Base-by-base conservation (phyloP, 2,888 invertebrate genomes). In the Diloba caeruleocephala region DNA sequence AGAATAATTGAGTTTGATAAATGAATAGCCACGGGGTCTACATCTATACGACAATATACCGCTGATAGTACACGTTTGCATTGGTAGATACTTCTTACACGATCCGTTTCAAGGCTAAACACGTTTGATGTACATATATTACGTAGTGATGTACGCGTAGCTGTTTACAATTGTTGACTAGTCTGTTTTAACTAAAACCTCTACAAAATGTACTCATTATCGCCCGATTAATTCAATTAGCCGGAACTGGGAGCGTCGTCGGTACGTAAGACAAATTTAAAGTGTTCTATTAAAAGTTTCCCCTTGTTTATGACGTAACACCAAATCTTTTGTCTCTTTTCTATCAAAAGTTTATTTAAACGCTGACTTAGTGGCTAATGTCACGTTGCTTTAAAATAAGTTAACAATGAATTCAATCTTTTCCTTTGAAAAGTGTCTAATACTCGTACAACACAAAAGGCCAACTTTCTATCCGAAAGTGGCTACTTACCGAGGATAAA, bases 201-300 rank as follows among this genome's bases (percentile, higher is more conserved):
- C 42, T 29, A 49, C 48, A 48, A 56, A 57, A 52, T 49, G 53
- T 56, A 49, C 58, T 56, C 52, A 53, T 71, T 70, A 70, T 50
- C 55, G 34, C 26, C 15, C 49, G 54, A 46, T 61, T 65, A 61
- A 71, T 71, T 65, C 37, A 63, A 72, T 69, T 66, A 66, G 60
- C 10, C 26, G 54, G 65, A 62, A 73, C 56, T 61, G 53, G 39
- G 43, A 52, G 63, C n/a, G n/a, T n/a, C 44, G 65, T 64, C 62
- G 68, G 62, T 67, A 62, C 67, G 73, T 71, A 71, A 75, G 71
- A 76, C 72, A 70, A 71, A 79, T 78, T 78, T 68, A 54, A 80
- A 79, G 72, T 73, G 68, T 79, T 79, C 81, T 81, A 80, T 79
- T 82, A 78, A 80, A 84, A 80, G 74, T 83, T 81, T 74, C 46